Evolutionary conservation across 2,113 vertebrate genomes (phyloP).

Genomic region (Takifugu flavidus): DNA sequence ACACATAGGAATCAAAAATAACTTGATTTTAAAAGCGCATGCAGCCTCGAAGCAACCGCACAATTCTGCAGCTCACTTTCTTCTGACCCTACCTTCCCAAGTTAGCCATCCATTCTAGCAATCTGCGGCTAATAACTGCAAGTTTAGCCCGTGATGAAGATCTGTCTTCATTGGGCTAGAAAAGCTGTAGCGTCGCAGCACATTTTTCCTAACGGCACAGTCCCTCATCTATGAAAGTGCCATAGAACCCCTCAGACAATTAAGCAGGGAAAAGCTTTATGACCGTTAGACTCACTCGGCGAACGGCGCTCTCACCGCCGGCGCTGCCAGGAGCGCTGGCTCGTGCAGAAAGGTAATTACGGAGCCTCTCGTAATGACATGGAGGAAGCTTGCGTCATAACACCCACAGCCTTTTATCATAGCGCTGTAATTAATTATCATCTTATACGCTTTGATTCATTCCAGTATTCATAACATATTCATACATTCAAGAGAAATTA

Average conservation of each 20-base stretch:
- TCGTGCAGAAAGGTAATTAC: constrained; percentile 79
- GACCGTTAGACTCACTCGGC: constrained; percentile 68
- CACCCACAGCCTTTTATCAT: constrained; percentile 73
- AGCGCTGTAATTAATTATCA: constrained; percentile 77
- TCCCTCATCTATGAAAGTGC: constrained; percentile 74
- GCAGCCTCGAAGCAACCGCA: constrained; percentile 4
- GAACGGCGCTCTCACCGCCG: constrained; percentile 63
- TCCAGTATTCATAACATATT: constrained; percentile 81
- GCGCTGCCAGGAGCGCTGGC: constrained; percentile 72
- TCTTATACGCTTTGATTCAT: constrained; percentile 79
- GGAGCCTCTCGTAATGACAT: constrained; percentile 73
- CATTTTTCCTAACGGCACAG: constrained; percentile 62
- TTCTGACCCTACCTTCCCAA: constrained; percentile 43
- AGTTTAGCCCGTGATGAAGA: constrained; percentile 66
- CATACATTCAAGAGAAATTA: constrained; percentile 81
- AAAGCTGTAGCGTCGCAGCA: constrained; percentile 59
- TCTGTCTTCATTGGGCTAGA: constrained; percentile 68
- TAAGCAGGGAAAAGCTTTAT: constrained; percentile 76
- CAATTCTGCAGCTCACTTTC: constrained; percentile 24
- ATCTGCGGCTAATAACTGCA: constrained; percentile 64
- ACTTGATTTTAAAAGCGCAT: constrained; percentile 14
- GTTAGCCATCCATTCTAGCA: constrained; percentile 62
- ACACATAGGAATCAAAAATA: constrained; percentile 18
- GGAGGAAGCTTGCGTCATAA: constrained; percentile 77
- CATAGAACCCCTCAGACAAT: constrained; percentile 75